Evolutionary conservation across 2,888 invertebrate genomes (phyloP), one percentile per base, ranked within the genome.

Genomic region (Synanthedon myopaeformis): DNA sequence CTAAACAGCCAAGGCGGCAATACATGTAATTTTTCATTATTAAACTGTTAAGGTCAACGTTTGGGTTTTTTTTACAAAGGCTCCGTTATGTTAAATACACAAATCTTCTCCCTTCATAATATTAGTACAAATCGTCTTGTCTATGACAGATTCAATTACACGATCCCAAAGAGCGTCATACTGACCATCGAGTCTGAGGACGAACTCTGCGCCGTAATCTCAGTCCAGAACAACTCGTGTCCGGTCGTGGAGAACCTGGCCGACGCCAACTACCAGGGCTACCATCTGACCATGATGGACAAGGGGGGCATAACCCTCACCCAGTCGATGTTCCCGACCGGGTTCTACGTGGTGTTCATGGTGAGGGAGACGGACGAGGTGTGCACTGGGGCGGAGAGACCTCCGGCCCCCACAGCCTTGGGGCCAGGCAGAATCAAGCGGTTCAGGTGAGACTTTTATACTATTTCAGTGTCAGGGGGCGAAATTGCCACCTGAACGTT

Each of bases 211-310:
- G 92, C 94, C 71, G 90, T 91, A 0, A 89, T 95, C 8, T 95
- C 95, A 1, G 90, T 96, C 63, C 95, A 96, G 73, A 91, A 92
- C 63, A 90, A 91, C 58, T 89, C 90, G 67, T 96, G 95, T 73
- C 96, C 95, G 0, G 92, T 96, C 10, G 92, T 93, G 70, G 96
- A 96, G 78, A 89, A 92, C 56, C 93, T 94, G 62, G 89, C 90
- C 55, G 93, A 94, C 65, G 90, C 94, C 3, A 86, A 91, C 61
- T 95, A 91, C 66, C 90, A 91, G 59, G 95, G 95, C 0, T 90
- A 90, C 61, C 91, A 91, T 73, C 92, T 95, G 71, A 95, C 95
- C 1, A 92, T 95, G 81, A 91, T 91, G 56, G 90, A 80, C 41
- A 91, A 91, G 66, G 94, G 94, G 3, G 94, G 93, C n/a, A 92